These are phyloP conservation scores for Spilarctia lutea DNA, from an alignment of 2,888 invertebrate species.

Conservation along the genomic window DNA sequence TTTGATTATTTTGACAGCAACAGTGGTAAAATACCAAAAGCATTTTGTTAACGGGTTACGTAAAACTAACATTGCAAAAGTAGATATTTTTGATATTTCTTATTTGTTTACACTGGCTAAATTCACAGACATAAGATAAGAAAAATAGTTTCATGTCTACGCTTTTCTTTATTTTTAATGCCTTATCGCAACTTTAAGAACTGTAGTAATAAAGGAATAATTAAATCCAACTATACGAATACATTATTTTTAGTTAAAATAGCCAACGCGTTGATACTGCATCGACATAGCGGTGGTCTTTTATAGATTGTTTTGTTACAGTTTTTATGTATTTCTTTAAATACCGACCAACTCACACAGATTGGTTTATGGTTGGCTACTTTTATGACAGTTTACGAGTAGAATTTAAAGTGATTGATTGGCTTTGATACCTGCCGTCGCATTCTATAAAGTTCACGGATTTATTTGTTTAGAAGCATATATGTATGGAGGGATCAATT, in stretches of 20 bases:
- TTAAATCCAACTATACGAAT: constrained; percentile 31
- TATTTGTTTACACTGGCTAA: not conserved
- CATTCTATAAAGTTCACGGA: constrained; percentile 42
- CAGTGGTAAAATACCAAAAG: constrained; percentile 19
- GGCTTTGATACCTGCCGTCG: constrained; percentile 34
- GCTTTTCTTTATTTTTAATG: not conserved
- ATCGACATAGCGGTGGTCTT: constrained; percentile 79
- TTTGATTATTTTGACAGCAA: constrained; percentile 28
- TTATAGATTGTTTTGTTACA: constrained; percentile 73
- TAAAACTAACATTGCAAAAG: not conserved
- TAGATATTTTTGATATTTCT: not conserved
- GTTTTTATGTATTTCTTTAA: constrained; percentile 77
- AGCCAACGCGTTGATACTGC: constrained; percentile 75
- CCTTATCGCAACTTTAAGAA: constrained; percentile 10
- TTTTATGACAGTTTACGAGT: constrained; percentile 63
- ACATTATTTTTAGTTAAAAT: constrained; percentile 69
- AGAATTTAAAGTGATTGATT: constrained; percentile 62
- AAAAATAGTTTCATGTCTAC: not conserved
- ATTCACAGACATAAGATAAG: not conserved
- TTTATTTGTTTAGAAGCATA: constrained; percentile 31
- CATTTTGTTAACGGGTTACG: not conserved
- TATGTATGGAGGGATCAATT: constrained; percentile 18
- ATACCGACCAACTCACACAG: constrained; percentile 72
- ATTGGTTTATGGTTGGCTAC: constrained; percentile 67
- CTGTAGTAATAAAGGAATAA: constrained; percentile 27